A percentile compares a stretch with the other conserved stretches of the same genome.
Conservation (phyloP, 1,140 invertebrate species). For the Drosophila yakuba region DNA sequence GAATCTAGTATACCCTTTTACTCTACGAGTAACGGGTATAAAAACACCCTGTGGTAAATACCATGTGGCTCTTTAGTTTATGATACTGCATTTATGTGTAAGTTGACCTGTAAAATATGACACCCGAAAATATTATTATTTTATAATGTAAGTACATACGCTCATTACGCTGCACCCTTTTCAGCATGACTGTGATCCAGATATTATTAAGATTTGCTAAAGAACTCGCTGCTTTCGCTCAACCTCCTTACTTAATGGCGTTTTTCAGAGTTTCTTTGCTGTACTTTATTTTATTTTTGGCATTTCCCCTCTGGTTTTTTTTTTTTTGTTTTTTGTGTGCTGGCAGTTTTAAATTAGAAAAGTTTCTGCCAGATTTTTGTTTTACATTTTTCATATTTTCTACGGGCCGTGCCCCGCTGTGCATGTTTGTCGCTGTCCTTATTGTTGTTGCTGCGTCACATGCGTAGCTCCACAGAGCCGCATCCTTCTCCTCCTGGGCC, state of each 20-base stretch:
- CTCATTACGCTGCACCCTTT: slow-evolving; percentile 1
- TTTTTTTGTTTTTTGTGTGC: slow-evolving; percentile 40
- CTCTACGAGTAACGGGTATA: too few relatives aligned
- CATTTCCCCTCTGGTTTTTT: background rate
- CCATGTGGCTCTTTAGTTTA: too few relatives aligned
- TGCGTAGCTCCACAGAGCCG: slow-evolving; percentile 51
- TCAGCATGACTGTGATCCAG: slow-evolving; percentile 45
- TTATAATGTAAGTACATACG: too few relatives aligned
- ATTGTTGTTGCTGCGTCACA: slow-evolving; percentile 58
- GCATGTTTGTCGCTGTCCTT: slow-evolving; percentile 69
- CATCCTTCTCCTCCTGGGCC: slow-evolving; percentile 5
- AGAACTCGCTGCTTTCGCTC: slow-evolving; percentile 34
- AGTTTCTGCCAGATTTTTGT: slow-evolving; percentile 82
- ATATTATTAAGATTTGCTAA: slow-evolving; percentile 76
- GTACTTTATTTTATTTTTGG: slow-evolving; percentile 64
- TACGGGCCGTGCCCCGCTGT: slow-evolving; percentile 65
- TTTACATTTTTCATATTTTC: slow-evolving; percentile 84
- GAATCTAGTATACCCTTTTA: too few relatives aligned
- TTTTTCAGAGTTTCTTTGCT: slow-evolving; percentile 55
- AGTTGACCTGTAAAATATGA: too few relatives aligned
- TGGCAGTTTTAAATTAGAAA: slow-evolving; percentile 84
- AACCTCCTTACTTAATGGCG: slow-evolving; percentile 47
- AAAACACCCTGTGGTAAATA: slow-evolving; percentile 8
- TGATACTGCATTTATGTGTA: too few relatives aligned
- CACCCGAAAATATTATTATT: too few relatives aligned